Evolutionary conservation across 2,888 invertebrate species (phyloP).

Genomic region (Punctoribates punctum): DNA sequence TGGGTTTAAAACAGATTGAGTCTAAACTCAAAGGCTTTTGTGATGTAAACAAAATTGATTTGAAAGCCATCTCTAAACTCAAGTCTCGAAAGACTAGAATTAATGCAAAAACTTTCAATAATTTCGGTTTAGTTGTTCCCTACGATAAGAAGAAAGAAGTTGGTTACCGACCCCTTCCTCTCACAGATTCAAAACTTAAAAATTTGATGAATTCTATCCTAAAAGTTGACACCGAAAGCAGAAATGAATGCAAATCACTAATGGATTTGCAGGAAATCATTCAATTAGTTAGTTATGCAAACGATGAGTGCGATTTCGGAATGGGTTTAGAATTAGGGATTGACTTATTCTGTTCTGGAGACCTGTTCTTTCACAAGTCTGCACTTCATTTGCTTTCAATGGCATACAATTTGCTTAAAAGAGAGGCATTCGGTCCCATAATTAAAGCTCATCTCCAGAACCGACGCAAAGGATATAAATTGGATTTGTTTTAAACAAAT

Average conservation of each 20-base stretch:
- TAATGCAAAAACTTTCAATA: conserved; percentile 63
- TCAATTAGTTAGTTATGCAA: conserved; percentile 78
- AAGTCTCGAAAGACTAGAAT: conserved; percentile 62
- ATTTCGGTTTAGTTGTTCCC: conserved; percentile 79
- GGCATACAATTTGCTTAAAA: conserved; percentile 70
- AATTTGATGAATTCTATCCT: conserved; percentile 64
- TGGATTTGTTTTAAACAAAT: neutral
- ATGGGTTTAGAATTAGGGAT: conserved; percentile 84
- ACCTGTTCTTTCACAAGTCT: conserved; percentile 64
- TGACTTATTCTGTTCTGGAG: conserved; percentile 74
- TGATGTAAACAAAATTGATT: conserved; percentile 20
- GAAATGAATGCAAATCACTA: conserved; percentile 62
- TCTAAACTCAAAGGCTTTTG: conserved; percentile 32
- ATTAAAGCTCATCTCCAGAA: conserved; percentile 69
- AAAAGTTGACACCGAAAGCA: conserved; percentile 53
- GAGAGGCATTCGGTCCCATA: conserved; percentile 70
- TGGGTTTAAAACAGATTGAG: conserved; percentile 27
- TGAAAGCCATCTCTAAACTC: conserved; percentile 55
- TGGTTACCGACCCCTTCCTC: conserved; percentile 73
- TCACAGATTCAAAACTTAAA: conserved; percentile 61
- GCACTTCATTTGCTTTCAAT: conserved; percentile 65
- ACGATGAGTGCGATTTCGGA: conserved; percentile 93
- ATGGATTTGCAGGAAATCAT: conserved; percentile 74
- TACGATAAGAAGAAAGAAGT: conserved; percentile 68
- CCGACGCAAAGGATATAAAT: conserved; percentile 53